A percentile compares a stretch with the other conserved stretches of the same genome.
phyloP scores from a whole-genome alignment of 1,140 invertebrate species.

The Pseudobourletiella spinata region DNA sequence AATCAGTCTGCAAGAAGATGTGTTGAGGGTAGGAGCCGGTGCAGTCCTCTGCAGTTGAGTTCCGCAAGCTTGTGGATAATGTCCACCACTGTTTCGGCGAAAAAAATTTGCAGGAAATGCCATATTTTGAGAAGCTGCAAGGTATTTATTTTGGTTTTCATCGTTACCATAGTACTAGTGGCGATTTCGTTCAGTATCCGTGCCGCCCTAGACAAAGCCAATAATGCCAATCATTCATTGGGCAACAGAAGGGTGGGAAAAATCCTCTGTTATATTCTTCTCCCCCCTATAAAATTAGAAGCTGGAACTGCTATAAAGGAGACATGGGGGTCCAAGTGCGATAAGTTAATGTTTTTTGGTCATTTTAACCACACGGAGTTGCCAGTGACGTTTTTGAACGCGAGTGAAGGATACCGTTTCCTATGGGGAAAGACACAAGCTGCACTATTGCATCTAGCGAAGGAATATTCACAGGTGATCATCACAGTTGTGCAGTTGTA shows the following conservation, averaged over 20 bases:
- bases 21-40: too few relatives aligned
- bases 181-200: too few relatives aligned
- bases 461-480: conserved; percentile 7
- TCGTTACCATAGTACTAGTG: too few relatives aligned
- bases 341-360: conserved; percentile 32
- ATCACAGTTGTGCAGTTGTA: not conserved
- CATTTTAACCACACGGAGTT: conserved; percentile 19
- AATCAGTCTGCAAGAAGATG: too few relatives aligned
- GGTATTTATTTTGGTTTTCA: too few relatives aligned
- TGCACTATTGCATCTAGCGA: conserved; percentile 14
- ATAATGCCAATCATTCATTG: too few relatives aligned
- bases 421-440: conserved; percentile 34
- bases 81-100: too few relatives aligned
- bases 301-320: conserved; percentile 24
- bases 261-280: conserved; percentile 32
- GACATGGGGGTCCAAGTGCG: conserved; percentile 33
- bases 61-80: too few relatives aligned
- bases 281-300: conserved; percentile 11
- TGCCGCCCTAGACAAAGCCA: too few relatives aligned
- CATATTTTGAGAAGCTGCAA: too few relatives aligned
- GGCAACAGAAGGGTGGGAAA: not conserved
- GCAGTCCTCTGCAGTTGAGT: too few relatives aligned
- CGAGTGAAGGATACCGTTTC: conserved; percentile 24
- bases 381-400: conserved; percentile 17
- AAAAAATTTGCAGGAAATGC: too few relatives aligned